Evolutionary conservation across 2,888 invertebrate species (phyloP).

Genomic region (Pasiphila rectangulata): DNA sequence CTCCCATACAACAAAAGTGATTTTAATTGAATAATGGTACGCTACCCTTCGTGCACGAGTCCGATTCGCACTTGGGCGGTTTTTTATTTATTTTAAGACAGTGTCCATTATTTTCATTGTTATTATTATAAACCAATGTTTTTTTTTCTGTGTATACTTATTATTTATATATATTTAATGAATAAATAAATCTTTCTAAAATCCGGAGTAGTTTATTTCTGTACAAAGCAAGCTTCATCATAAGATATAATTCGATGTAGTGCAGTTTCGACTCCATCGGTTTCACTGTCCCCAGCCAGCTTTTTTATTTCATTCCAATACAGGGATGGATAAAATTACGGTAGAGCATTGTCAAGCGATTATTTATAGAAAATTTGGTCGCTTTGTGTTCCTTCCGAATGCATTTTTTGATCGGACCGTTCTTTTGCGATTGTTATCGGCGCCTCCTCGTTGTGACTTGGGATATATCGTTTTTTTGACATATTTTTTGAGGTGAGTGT

Average conservation of each 20-base stretch:
- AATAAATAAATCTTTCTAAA: neutral
- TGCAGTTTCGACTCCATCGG: conserved; percentile 47
- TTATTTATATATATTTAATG: neutral
- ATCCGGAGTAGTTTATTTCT: neutral
- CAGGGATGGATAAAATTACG: conserved; percentile 77
- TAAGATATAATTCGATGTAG: neutral
- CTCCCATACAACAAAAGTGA: too few relatives aligned
- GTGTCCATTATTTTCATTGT: too few relatives aligned
- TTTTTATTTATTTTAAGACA: too few relatives aligned
- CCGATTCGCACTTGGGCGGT: too few relatives aligned
- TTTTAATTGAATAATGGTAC: too few relatives aligned
- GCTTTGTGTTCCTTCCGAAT: conserved; percentile 71
- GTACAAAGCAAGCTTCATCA: too few relatives aligned
- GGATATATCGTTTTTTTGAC: conserved; percentile 53
- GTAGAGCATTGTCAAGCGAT: conserved; percentile 71
- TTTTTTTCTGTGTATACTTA: too few relatives aligned
- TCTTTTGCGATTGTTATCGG: conserved; percentile 58
- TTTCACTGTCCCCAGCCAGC: conserved; percentile 45
- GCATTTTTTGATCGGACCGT: conserved; percentile 49
- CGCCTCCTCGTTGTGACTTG: conserved; percentile 50
- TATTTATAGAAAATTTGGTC: conserved; percentile 78
- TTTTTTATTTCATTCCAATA: conserved; percentile 76
- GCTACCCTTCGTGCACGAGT: too few relatives aligned
- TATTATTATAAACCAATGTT: too few relatives aligned
- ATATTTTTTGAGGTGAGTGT: conserved; percentile 35